phyloP scores from a whole-genome alignment of 2,888 invertebrate genomes.

The Onchidella celtica region DNA sequence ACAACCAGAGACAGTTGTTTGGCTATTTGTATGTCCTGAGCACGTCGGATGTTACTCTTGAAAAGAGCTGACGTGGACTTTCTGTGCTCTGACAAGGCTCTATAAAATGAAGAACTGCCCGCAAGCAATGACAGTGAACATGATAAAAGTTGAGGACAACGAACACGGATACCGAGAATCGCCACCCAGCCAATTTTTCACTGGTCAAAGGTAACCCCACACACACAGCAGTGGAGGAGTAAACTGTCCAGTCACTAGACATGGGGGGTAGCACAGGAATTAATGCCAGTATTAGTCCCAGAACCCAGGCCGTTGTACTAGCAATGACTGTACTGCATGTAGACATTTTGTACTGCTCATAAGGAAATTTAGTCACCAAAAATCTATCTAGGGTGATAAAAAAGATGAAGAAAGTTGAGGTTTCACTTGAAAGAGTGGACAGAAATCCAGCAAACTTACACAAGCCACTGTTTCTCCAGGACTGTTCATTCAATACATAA shows the following conservation, averaged over 20 bases:
- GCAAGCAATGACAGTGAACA: not conserved
- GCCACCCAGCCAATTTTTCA: not conserved
- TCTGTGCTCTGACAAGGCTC: not conserved
- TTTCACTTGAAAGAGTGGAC: constrained; percentile 2
- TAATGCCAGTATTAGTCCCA: not conserved
- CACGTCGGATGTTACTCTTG: too few relatives aligned
- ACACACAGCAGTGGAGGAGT: constrained; percentile 5
- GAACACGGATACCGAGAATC: not conserved
- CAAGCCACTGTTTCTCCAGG: not conserved
- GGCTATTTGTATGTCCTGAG: not conserved
- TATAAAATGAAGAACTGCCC: not conserved
- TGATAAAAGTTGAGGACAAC: not conserved
- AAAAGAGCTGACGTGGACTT: too few relatives aligned
- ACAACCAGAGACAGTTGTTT: constrained; percentile 72
- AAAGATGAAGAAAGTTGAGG: constrained; percentile 12
- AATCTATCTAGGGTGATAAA: constrained; percentile 22
- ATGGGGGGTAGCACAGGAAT: not conserved
- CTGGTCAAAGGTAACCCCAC: not conserved
- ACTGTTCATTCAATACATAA: constrained; percentile 50
- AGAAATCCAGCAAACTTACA: constrained; percentile 1
- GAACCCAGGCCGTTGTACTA: not conserved
- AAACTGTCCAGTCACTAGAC: not conserved
- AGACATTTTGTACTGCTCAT: not conserved
- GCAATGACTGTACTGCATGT: not conserved
- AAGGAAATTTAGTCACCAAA: constrained; percentile 14